phyloP scores from a whole-genome alignment of 2,797 vertebrate species.

The Spizella passerina region DNA sequence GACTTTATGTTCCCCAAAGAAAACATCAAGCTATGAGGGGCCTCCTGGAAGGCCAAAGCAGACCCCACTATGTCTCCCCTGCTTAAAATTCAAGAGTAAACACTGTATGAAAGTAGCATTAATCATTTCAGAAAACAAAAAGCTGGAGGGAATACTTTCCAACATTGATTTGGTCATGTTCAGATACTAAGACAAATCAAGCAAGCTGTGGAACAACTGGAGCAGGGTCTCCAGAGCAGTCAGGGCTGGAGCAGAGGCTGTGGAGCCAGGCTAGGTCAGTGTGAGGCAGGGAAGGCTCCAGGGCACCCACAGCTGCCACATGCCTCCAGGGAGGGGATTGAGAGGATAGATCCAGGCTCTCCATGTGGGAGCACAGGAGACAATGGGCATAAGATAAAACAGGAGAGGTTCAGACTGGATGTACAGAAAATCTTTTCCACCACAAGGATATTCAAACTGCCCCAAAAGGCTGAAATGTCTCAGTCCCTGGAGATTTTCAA shows the following conservation, averaged over 20 bases:
- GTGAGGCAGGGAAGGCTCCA: neutral
- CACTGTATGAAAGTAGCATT: neutral
- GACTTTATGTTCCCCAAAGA: neutral
- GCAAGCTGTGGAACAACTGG: neutral
- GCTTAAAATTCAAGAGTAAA: constrained; percentile 6
- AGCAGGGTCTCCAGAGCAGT: neutral
- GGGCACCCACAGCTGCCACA: neutral
- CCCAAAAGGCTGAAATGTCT: neutral
- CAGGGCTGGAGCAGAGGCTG: neutral
- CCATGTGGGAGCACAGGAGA: neutral
- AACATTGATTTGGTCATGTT: neutral
- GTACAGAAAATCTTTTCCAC: neutral
- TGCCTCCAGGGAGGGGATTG: fast-evolving
- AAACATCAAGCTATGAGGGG: neutral
- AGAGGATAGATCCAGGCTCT: neutral
- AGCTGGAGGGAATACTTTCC: neutral
- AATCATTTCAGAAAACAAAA: neutral
- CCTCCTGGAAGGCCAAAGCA: neutral
- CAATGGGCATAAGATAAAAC: neutral
- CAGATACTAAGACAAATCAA: neutral
- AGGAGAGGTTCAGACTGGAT: neutral
- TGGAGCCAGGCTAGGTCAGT: neutral
- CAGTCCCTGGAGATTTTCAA: neutral
- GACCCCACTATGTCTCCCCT: neutral
- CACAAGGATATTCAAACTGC: fast-evolving